Evolutionary conservation across 2,113 vertebrate species (phyloP).

Genomic region (Indicator indicator): DNA sequence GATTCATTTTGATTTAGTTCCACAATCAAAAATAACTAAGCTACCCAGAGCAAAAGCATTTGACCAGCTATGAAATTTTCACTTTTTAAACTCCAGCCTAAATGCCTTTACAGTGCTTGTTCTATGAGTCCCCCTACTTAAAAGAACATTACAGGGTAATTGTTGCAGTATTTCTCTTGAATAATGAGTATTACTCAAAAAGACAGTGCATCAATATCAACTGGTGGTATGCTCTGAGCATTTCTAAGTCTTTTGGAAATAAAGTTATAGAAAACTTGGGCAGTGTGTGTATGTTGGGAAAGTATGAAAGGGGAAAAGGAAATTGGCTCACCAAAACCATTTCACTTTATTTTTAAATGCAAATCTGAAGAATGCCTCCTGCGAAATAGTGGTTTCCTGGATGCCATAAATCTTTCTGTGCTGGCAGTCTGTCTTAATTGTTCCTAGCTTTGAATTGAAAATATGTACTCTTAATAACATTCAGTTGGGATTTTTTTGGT

Average conservation of each 20-base stretch:
- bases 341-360: neutral
- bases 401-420: constrained; percentile 14
- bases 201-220: neutral
- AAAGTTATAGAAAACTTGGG: neutral
- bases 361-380: constrained; percentile 18
- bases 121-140: neutral
- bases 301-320: neutral
- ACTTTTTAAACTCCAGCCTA: neutral
- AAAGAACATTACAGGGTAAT: neutral
- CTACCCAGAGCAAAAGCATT: neutral
- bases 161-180: neutral
- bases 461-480: neutral
- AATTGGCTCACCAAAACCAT: neutral
- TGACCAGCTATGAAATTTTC: constrained; percentile 9
- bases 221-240: neutral
- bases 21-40: constrained; percentile 13
- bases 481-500: neutral
- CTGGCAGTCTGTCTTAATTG: constrained; percentile 18
- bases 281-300: neutral
- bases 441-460: neutral
- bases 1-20: constrained; percentile 62
- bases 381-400: constrained; percentile 41
- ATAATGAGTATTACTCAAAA: neutral
- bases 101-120: neutral
- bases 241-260: constrained; percentile 21